Conservation (phyloP, 2,113 vertebrate species). For the Panthera uncia region DNA sequence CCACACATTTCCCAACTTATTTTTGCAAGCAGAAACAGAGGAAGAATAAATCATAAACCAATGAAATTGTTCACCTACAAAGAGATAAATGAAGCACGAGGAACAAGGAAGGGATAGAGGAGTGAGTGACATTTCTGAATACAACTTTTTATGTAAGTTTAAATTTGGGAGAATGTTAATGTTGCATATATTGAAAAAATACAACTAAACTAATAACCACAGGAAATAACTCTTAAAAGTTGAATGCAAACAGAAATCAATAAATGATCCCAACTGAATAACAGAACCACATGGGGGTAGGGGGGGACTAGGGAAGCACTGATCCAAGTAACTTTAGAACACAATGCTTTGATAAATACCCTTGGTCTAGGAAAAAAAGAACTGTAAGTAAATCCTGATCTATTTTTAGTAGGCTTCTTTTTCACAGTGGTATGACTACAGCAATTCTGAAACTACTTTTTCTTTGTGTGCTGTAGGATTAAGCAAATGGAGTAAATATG, state of each 20-base stretch:
- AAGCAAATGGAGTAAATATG: neutral
- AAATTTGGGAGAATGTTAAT: neutral
- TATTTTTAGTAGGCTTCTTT: neutral
- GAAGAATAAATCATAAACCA: neutral
- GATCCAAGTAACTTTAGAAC: neutral
- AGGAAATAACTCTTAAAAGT: neutral
- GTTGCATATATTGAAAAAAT: neutral
- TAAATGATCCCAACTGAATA: neutral
- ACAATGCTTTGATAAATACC: neutral
- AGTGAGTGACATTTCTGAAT: neutral
- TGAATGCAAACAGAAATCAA: neutral
- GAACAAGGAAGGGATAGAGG: neutral
- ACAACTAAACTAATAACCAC: neutral
- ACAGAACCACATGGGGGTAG: neutral
- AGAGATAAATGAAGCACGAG: neutral
- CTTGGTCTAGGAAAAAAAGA: neutral
- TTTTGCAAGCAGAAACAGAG: neutral
- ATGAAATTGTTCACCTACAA: neutral
- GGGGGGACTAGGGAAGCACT: neutral
- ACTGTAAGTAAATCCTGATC: neutral
- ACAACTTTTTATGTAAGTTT: neutral
- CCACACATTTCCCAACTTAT: neutral
- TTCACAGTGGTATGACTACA: neutral
- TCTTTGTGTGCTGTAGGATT: neutral
- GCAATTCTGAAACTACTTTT: neutral